Evolutionary conservation across 2,888 invertebrate genomes (phyloP), one percentile per base, ranked within the genome.

Genomic region (Pachliopta kotzebuea): DNA sequence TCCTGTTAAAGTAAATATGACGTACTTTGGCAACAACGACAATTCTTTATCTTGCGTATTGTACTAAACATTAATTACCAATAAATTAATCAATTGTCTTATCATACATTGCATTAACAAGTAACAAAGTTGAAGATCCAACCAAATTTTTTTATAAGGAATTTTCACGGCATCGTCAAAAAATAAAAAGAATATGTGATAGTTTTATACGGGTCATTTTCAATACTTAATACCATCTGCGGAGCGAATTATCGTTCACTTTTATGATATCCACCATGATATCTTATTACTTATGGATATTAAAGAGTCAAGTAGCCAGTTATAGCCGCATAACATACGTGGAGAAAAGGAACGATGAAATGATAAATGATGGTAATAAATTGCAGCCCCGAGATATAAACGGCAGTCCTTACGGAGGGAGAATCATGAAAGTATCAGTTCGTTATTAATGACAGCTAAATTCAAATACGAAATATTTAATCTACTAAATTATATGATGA

Each of bases 381-480:
- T 88, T 82, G 82, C 85, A 86, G 84, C 74, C 76, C 76, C 73
- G 71, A 75, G 82, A 83, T 84, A 88, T 85, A 83, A 86, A 87
- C 85, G 81, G 77, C 76, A 76, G 76, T 78, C 77, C 79, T 85
- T 83, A 77, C 72, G 73, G 72, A 70, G 72, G 75, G 84, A 78
- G 76, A 75, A 79, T 83, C 81, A 83, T 82, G 84, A 85, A 86
- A 88, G 86, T 86, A 85, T 85, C 81, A 86, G 86, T 88, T 84
- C 80, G 53, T 60, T 65, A 65, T 57, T 61, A 65, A 65, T 57
- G 60, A 53, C 60, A 53, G 24, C 53, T 57, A 64, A 60, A 65
- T 56, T 65, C 37, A 42, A 56, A 64, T 57, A 63, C 7, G 49
- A 45, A 29, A 45, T 45, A n/a, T 45, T 45, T n/a, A 45, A n/a